These are phyloP conservation scores for Podarcis siculus DNA, from an alignment of 2,797 vertebrate genomes.

Conservation along the genomic window DNA sequence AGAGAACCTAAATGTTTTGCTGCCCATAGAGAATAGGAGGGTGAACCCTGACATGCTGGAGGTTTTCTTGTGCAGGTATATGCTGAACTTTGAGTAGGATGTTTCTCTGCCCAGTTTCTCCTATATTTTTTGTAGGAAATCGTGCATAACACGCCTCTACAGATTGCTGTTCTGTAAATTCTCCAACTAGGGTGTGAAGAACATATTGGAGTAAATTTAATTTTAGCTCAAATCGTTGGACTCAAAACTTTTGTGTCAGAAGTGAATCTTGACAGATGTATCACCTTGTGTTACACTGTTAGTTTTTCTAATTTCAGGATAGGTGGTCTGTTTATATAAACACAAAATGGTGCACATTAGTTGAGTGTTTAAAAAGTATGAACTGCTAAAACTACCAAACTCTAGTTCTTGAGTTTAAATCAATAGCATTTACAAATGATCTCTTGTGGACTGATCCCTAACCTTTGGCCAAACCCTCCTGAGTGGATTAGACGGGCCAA, in stretches of 20 bases:
- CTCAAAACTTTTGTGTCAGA: constrained; percentile 32
- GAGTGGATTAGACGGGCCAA: neutral
- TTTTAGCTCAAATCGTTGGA: constrained; percentile 33
- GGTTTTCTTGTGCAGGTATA: accelerated
- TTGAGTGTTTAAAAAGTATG: neutral
- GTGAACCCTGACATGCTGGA: neutral
- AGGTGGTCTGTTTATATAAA: neutral
- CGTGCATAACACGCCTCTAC: neutral
- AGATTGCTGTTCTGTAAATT: neutral
- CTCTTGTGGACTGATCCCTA: neutral
- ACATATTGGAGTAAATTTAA: constrained; percentile 32
- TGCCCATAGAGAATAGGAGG: neutral
- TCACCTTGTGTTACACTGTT: constrained; percentile 30
- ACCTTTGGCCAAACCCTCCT: neutral
- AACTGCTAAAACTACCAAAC: neutral
- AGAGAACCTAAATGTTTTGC: neutral
- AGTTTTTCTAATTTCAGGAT: constrained; percentile 10
- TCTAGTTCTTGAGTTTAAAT: neutral
- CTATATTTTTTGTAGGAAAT: neutral
- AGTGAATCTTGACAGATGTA: constrained; percentile 17
- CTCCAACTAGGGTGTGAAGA: constrained; percentile 23
- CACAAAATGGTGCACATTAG: neutral
- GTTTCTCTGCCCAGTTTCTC: neutral
- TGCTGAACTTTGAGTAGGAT: neutral
- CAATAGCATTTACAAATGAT: neutral